These are phyloP conservation scores for Drosophila serrata DNA, from an alignment of 1,140 invertebrate species.

Conservation along the genomic window DNA sequence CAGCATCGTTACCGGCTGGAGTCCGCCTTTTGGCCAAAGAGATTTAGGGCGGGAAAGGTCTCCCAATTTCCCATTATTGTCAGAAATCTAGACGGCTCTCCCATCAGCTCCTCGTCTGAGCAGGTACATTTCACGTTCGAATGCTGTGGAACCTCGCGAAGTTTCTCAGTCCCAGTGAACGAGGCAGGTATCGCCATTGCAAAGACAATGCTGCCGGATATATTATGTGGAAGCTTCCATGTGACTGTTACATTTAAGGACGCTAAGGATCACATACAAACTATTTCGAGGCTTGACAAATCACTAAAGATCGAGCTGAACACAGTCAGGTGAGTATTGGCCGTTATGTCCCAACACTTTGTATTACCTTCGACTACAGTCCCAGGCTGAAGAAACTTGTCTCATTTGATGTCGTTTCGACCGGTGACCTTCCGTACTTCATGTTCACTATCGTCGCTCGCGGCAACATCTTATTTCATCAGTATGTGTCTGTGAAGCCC, in stretches of 20 bases:
- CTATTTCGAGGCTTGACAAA: slow-evolving; percentile 14
- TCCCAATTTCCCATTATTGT: slow-evolving; percentile 90
- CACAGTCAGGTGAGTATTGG: slow-evolving; percentile 14
- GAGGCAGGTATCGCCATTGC: slow-evolving; percentile 89
- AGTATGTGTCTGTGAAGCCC: slow-evolving; percentile 86
- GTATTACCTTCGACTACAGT: slow-evolving; percentile 46
- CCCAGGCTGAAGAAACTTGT: slow-evolving; percentile 90
- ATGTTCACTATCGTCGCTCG: slow-evolving; percentile 94
- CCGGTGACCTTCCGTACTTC: slow-evolving; percentile 90
- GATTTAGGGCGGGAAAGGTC: slow-evolving; percentile 94
- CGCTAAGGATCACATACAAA: neutral
- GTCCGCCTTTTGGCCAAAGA: slow-evolving; percentile 89
- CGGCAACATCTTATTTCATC: slow-evolving; percentile 91
- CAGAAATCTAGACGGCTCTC: slow-evolving; percentile 88
- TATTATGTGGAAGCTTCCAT: slow-evolving; percentile 18
- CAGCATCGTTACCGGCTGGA: slow-evolving; percentile 93
- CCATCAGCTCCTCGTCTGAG: slow-evolving; percentile 88
- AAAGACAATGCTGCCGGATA: slow-evolving; percentile 86
- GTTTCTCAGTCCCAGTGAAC: slow-evolving; percentile 71
- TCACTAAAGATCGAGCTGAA: slow-evolving; percentile 51
- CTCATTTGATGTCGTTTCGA: slow-evolving; percentile 92
- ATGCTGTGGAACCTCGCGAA: neutral
- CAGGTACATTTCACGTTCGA: slow-evolving; percentile 85
- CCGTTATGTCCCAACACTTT: neutral
- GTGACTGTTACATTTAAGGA: slow-evolving; percentile 31